Evolutionary conservation across 2,888 invertebrate species (phyloP).

Genomic region (Gnatocerus cornutus): DNA sequence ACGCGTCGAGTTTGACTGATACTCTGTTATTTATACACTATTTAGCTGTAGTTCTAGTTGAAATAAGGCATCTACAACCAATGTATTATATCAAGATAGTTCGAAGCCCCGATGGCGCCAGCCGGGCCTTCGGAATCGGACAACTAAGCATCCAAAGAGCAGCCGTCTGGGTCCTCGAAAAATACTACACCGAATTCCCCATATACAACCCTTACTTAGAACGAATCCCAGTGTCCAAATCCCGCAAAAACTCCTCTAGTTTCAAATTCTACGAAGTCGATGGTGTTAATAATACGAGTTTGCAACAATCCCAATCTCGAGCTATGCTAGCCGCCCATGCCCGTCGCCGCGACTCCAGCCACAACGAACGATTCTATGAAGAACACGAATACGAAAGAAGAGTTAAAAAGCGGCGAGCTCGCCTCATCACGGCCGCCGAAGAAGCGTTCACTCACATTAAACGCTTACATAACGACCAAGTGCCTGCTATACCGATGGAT

Average conservation of each 20-base stretch:
- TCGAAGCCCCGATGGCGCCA: conserved; percentile 96
- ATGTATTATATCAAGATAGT: conserved; percentile 92
- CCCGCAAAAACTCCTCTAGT: conserved; percentile 84
- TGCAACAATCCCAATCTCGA: conserved; percentile 81
- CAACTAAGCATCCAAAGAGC: conserved; percentile 95
- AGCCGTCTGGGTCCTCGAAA: conserved; percentile 94
- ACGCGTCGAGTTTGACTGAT: conserved; percentile 94
- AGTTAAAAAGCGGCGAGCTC: conserved; percentile 91
- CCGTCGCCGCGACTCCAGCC: conserved; percentile 90
- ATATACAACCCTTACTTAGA: conserved; percentile 98
- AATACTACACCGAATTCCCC: conserved; percentile 96
- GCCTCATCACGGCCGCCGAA: conserved; percentile 94
- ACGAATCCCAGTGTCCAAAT: conserved; percentile 89
- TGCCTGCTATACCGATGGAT: conserved; percentile 90
- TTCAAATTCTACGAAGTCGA: conserved; percentile 99
- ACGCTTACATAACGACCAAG: conserved; percentile 81
- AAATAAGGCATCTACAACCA: conserved; percentile 93
- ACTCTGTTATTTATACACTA: conserved; percentile 96
- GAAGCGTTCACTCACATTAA: conserved; percentile 99
- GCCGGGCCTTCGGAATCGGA: conserved; percentile 90
- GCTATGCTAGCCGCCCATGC: conserved; percentile 84
- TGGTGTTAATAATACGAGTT: conserved; percentile 77
- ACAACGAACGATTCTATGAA: conserved; percentile 98
- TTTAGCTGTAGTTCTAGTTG: conserved; percentile 92
- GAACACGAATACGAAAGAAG: conserved; percentile 97